These are phyloP conservation scores for Cynopterus sphinx DNA, from an alignment of 2,797 vertebrate genomes.

Conservation along the genomic window DNA sequence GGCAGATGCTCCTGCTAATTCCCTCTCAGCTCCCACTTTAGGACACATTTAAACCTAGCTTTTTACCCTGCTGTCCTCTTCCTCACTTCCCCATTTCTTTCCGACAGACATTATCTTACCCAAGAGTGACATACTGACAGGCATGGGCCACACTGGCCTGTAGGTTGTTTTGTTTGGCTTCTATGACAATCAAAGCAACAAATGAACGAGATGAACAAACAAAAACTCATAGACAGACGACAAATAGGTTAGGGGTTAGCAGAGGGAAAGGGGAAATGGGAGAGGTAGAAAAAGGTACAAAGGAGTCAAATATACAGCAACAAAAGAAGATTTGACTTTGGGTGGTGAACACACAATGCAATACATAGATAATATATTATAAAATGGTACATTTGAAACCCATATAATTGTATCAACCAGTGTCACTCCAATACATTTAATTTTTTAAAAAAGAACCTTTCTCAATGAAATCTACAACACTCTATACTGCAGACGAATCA, in stretches of 20 bases:
- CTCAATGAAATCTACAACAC: neutral
- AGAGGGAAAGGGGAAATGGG: too few relatives aligned
- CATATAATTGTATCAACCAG: too few relatives aligned
- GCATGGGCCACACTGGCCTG: neutral
- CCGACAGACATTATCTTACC: neutral
- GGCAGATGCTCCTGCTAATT: neutral
- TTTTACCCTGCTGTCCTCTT: neutral
- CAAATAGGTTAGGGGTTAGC: too few relatives aligned
- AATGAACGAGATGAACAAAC: too few relatives aligned
- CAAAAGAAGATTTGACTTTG: too few relatives aligned
- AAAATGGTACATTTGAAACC: too few relatives aligned
- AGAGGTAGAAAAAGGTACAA: too few relatives aligned
- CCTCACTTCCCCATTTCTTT: neutral
- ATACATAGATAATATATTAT: too few relatives aligned
- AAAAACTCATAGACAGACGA: too few relatives aligned
- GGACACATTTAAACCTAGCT: neutral
- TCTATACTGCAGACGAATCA: neutral
- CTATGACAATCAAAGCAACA: neutral
- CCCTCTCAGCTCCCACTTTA: neutral
- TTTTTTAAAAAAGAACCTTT: neutral
- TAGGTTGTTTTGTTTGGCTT: neutral
- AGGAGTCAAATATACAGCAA: too few relatives aligned
- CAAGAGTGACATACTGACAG: neutral
- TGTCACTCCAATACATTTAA: too few relatives aligned
- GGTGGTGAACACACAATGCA: too few relatives aligned